phyloP scores from a whole-genome alignment of 2,888 invertebrate species.

The Eilema griseolum region DNA sequence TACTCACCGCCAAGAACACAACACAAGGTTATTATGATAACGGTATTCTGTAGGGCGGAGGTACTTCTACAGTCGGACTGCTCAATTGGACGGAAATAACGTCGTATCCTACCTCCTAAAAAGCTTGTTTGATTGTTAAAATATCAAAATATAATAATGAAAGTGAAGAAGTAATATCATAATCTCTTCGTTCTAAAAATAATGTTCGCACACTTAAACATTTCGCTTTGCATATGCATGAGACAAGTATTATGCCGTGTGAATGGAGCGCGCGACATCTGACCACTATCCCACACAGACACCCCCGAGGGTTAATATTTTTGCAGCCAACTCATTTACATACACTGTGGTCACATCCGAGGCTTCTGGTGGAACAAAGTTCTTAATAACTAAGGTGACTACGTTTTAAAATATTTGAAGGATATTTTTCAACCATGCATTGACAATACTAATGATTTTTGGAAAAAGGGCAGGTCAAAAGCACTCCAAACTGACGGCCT shows the following conservation, averaged over 20 bases:
- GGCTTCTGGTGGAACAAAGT: slow-evolving; percentile 51
- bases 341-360: slow-evolving; percentile 59
- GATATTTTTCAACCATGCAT: neutral
- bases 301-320: slow-evolving; percentile 62
- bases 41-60: too few species aligned
- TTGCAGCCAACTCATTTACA: slow-evolving; percentile 68
- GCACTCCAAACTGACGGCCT: too few species aligned
- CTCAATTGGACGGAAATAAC: too few species aligned
- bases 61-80: too few species aligned
- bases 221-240: slow-evolving; percentile 44
- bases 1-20: too few species aligned
- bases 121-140: too few species aligned
- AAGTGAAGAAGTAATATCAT: neutral
- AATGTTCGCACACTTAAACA: slow-evolving; percentile 13
- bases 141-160: neutral
- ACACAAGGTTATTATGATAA: too few species aligned
- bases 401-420: slow-evolving; percentile 15
- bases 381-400: slow-evolving; percentile 53
- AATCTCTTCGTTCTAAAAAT: neutral
- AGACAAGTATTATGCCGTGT: slow-evolving; percentile 28
- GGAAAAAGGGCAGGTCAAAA: too few species aligned
- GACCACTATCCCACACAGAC: slow-evolving; percentile 30
- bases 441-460: too few species aligned
- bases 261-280: slow-evolving; percentile 29
- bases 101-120: too few species aligned